Evolutionary conservation across 2,888 invertebrate genomes (phyloP), one percentile per base, ranked within the genome.

Genomic region (Drosophila hawaiiensis): DNA sequence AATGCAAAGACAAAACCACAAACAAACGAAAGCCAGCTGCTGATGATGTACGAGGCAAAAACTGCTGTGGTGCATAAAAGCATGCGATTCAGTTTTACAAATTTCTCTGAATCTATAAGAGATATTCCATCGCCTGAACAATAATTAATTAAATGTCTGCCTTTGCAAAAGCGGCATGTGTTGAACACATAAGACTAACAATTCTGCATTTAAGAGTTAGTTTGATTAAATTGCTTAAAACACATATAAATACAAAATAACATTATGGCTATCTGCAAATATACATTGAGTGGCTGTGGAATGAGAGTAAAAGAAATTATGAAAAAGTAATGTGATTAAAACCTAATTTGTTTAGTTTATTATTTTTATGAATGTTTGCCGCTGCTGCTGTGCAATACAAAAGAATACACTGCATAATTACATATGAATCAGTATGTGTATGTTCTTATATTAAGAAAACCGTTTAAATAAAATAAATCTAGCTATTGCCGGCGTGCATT

Each of bases 331-430:
- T 61, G 43, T 47, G 39, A 52, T 58, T 50, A 62, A 72, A 62
- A 70, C 66, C 59, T 59, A 59, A 62, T 56, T 64, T 64, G 53
- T 56, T 72, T 52, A 50, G 29, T 72, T 71, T 74, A 60, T 73
- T 58, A 43, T 73, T 62, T 39, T 68, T 56, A 52, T 67, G 61
- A 50, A 58, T 75, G 55, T 65, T 76, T 50, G 55, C 47, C 61
- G 53, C 62, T 56, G 62, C 37, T 41, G 58, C 47, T 41, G 50
- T 76, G 75, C 66, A 85, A 79, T 76, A 79, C 25, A 72, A 83
- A 72, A 60, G 64, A 79, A 82, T 84, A 76, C 85, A 82, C 80
- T 68, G 71, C 75, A 68, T 37, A 52, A 59, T 73, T 73, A 73
- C 47, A 73, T 73, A 65, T 65, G 58, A 60, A 64, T 49, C 39